Conservation (phyloP, 1,140 invertebrate genomes). For the Eumaeus atala region DNA sequence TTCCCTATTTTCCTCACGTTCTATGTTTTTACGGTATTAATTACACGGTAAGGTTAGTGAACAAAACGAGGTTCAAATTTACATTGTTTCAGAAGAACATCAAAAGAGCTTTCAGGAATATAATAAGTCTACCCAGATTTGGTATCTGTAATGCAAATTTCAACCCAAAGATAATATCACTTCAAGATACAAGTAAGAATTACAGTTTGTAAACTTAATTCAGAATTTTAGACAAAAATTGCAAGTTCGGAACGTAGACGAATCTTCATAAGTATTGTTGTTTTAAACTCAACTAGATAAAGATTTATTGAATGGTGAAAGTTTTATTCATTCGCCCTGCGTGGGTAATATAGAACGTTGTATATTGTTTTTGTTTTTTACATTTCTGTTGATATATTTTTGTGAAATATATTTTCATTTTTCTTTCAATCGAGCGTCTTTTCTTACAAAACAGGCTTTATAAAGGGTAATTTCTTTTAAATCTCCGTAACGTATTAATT, state of each 20-base stretch:
- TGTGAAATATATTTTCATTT: too few relatives aligned
- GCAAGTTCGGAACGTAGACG: slow-evolving; percentile 25
- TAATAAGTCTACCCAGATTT: slow-evolving; percentile 19
- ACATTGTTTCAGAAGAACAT: slow-evolving; percentile 18
- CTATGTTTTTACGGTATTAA: slow-evolving; percentile 12
- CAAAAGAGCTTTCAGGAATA: slow-evolving; percentile 16
- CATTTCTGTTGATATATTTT: too few relatives aligned
- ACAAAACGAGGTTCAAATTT: slow-evolving; percentile 12
- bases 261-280: slow-evolving; percentile 29
- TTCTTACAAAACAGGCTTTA: too few relatives aligned
- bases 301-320: slow-evolving; percentile 26
- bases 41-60: slow-evolving; percentile 16
- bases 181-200: slow-evolving; percentile 30
- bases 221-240: slow-evolving; percentile 31
- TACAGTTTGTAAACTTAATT: slow-evolving; percentile 30
- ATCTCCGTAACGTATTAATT: too few relatives aligned
- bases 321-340: slow-evolving; percentile 20
- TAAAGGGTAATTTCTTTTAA: too few relatives aligned
- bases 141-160: slow-evolving; percentile 24
- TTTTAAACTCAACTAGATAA: slow-evolving; percentile 27
- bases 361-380: not conserved
- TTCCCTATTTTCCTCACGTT: slow-evolving; percentile 3
- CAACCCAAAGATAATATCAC: slow-evolving; percentile 25
- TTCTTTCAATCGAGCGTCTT: too few relatives aligned
- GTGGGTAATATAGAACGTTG: slow-evolving; percentile 2